Percentiles rank a stretch among this genome's conserved stretches.
Conservation (phyloP, 92 coral and sea anemone species). For the Epizoanthus scotinus region DNA sequence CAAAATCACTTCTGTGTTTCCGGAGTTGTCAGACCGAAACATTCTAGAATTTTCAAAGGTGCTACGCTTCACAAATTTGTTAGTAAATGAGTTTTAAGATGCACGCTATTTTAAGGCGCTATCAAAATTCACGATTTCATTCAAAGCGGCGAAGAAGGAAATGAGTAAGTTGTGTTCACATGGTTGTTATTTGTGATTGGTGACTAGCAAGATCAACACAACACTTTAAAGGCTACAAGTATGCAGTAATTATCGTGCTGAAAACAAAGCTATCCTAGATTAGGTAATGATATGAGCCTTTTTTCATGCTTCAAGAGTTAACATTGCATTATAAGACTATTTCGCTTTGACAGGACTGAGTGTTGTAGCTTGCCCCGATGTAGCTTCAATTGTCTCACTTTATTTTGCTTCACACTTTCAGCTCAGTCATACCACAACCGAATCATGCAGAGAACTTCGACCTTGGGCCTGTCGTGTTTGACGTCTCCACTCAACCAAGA, state of each 20-base stretch:
- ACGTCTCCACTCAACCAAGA: conserved; percentile 31
- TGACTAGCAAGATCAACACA: too few species aligned
- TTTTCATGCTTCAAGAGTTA: background rate
- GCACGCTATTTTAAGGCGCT: background rate
- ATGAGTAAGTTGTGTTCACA: too few species aligned
- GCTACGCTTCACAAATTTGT: background rate
- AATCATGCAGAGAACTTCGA: conserved; percentile 23
- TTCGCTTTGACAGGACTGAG: too few species aligned
- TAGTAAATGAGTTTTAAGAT: background rate
- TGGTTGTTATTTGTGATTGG: too few species aligned
- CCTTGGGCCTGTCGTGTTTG: conserved; percentile 27
- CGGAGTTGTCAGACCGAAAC: conserved; percentile 22
- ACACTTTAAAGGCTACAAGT: too few species aligned
- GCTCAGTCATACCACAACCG: conserved; percentile 7
- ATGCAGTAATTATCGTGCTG: too few species aligned
- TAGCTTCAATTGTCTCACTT: background rate
- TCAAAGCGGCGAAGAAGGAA: too few species aligned
- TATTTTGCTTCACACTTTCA: conserved; percentile 5
- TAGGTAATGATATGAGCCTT: conserved; percentile 20
- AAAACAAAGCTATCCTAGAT: background rate
- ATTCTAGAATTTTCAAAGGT: background rate
- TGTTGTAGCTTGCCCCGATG: too few species aligned
- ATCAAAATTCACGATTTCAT: too few species aligned
- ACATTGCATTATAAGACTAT: background rate
- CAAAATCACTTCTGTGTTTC: conserved; percentile 1